Evolutionary conservation across 1,140 invertebrate genomes (phyloP).

Genomic region (Platyscapa corneri): DNA sequence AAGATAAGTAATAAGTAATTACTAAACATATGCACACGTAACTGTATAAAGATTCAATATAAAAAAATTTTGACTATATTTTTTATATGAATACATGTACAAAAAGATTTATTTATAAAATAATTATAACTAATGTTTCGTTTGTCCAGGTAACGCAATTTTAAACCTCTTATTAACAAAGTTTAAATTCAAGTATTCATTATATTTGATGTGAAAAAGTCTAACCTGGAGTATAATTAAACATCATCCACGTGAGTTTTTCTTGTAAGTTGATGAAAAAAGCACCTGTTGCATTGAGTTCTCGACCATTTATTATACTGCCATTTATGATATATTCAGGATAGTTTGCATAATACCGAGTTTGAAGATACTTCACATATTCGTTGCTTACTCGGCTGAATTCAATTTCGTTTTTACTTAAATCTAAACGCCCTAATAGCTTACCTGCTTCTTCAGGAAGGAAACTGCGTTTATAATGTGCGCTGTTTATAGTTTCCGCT

Average conservation of each 20-base stretch:
- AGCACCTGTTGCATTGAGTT: slow-evolving; percentile 77
- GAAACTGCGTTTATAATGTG: slow-evolving; percentile 66
- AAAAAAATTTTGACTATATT: too few relatives aligned
- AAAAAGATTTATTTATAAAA: too few relatives aligned
- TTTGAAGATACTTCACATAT: slow-evolving; percentile 70
- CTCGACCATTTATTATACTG: slow-evolving; percentile 74
- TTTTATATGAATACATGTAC: too few relatives aligned
- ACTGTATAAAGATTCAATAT: too few relatives aligned
- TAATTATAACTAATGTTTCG: too few relatives aligned
- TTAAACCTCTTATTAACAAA: too few relatives aligned
- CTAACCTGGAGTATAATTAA: slow-evolving; percentile 80
- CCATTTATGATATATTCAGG: slow-evolving; percentile 76
- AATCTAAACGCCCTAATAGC: slow-evolving; percentile 77
- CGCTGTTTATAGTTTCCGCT: slow-evolving; percentile 49
- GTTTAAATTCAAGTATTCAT: not conserved
- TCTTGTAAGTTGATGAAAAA: slow-evolving; percentile 77
- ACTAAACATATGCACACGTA: too few relatives aligned
- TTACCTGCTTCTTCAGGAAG: slow-evolving; percentile 78
- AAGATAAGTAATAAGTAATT: too few relatives aligned
- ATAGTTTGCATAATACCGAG: slow-evolving; percentile 71
- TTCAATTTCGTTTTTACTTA: slow-evolving; percentile 77
- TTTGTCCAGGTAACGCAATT: too few relatives aligned
- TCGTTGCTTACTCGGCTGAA: slow-evolving; percentile 70
- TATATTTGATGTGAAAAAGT: not conserved
- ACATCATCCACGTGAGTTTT: slow-evolving; percentile 75